phyloP scores from a whole-genome alignment of 2,113 vertebrate species.

The Ageneiosus marmoratus region DNA sequence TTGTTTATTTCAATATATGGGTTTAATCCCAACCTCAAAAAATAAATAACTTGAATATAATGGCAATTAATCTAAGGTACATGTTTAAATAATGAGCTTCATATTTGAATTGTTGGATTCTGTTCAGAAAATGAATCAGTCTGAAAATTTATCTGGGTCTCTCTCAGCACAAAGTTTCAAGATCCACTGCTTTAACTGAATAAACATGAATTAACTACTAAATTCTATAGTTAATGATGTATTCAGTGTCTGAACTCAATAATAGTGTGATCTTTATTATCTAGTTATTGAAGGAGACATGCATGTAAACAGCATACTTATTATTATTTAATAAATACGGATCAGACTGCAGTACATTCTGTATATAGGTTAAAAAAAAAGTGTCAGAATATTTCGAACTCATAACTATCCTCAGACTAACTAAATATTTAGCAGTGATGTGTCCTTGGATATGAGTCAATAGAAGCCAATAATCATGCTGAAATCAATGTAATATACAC shows the following conservation, averaged over 20 bases:
- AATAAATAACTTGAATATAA: background rate
- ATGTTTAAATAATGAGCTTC: background rate
- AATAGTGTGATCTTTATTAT: background rate
- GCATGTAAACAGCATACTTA: background rate
- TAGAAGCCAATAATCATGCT: background rate
- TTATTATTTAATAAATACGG: background rate
- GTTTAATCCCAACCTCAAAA: background rate
- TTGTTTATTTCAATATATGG: background rate
- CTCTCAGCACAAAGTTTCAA: background rate
- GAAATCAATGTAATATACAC: background rate
- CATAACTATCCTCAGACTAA: background rate
- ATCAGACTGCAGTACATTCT: background rate
- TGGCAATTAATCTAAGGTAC: background rate
- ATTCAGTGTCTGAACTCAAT: background rate
- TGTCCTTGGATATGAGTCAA: background rate
- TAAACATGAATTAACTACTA: background rate
- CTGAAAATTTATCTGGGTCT: background rate
- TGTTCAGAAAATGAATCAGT: background rate
- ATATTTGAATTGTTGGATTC: background rate
- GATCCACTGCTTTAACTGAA: background rate
- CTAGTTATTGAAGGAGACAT: background rate
- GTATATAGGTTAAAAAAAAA: background rate
- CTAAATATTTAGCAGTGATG: background rate
- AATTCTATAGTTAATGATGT: background rate
- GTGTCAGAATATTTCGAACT: background rate